Base-by-base conservation (phyloP, 2,113 vertebrate species). In the Micronycteris hirsuta region DNA sequence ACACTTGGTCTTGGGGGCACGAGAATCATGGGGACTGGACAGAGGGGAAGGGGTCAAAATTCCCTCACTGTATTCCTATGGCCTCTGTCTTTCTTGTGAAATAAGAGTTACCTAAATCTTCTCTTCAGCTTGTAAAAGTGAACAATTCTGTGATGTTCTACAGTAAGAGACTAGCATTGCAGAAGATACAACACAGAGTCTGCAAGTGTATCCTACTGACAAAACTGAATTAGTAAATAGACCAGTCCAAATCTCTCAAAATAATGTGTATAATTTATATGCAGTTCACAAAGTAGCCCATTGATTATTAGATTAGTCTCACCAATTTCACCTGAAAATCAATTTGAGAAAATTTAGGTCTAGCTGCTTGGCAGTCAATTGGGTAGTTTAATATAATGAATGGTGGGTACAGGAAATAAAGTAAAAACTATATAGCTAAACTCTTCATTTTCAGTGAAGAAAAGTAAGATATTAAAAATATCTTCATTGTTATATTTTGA, bases 251-350 rank as follows among this genome's bases (percentile, higher is more conserved):
- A 82, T 33, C 20, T 90, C 70, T 67, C 26, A 10, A 73, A 93
- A 78, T 41, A 82, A 61, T 36, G 47, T 28, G 9, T 9, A 28
- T 61, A 82, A 76, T 93, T 81, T 86, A 89, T 92, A 94, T 82
- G 52, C 52, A 87, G 5, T 38, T 88, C 47, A 71, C 19, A 45
- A 90, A 92, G 41, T 20, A 52, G 65, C 26, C 26, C 45, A 73
- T 14, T 88, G 43, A 94, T 94, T 81, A 85, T 63, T 81, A 88
- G 54, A 82, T 86, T 91, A 92, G 56, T 24, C 68, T 76, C 33
- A 43, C 74, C 67, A 47, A 93, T 38, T 58, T 94, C 68, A 71
- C 7, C 85, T 76, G 26, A 88, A 94, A 84, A 92, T 80, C 19
- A 68, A 36, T 33, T 82, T 71, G 63, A 92, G 47, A 86, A 83